A percentile compares a stretch with the other conserved stretches of the same genome.
These are phyloP conservation scores for Rambutsinella grinnellia DNA, from an alignment of 2,888 invertebrate species.

Conservation along the genomic window DNA sequence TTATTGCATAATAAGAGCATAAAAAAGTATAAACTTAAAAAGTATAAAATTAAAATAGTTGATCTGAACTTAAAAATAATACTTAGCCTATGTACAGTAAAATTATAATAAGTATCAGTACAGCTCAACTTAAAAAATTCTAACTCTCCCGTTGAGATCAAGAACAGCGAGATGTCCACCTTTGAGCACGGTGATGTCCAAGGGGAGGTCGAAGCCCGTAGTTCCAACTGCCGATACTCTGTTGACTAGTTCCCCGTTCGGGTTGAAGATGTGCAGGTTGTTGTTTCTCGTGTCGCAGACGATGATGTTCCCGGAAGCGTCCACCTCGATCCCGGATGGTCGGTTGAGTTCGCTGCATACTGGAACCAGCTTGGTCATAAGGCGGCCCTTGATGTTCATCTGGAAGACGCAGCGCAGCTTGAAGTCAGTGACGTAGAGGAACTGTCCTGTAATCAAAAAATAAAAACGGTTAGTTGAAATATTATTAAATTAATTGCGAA, in stretches of 20 bases:
- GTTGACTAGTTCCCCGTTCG: constrained; percentile 1
- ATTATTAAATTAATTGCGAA: background rate
- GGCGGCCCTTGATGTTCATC: constrained; percentile 19
- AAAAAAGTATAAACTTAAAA: no score
- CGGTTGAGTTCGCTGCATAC: background rate
- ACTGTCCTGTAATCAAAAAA: constrained; percentile 27
- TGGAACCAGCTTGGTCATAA: background rate
- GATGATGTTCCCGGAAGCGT: constrained; percentile 25
- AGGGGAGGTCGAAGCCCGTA: background rate
- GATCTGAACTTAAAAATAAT: no score
- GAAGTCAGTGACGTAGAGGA: constrained; percentile 59
- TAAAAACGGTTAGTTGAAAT: background rate
- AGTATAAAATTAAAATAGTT: no score
- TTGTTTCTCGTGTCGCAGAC: constrained; percentile 15
- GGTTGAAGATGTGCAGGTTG: background rate
- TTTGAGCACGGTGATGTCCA: constrained; percentile 16
- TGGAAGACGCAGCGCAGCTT: constrained; percentile 46
- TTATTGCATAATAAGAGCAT: no score
- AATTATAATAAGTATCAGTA: no score
- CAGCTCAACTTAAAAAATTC: constrained; percentile 14
- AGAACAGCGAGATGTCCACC: constrained; percentile 16
- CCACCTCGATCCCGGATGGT: constrained; percentile 25
- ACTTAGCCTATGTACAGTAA: no score
- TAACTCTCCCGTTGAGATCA: constrained; percentile 25
- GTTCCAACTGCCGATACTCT: background rate